Base-by-base conservation (phyloP, 2,797 vertebrate genomes). In the Xenentodon cancila region DNA sequence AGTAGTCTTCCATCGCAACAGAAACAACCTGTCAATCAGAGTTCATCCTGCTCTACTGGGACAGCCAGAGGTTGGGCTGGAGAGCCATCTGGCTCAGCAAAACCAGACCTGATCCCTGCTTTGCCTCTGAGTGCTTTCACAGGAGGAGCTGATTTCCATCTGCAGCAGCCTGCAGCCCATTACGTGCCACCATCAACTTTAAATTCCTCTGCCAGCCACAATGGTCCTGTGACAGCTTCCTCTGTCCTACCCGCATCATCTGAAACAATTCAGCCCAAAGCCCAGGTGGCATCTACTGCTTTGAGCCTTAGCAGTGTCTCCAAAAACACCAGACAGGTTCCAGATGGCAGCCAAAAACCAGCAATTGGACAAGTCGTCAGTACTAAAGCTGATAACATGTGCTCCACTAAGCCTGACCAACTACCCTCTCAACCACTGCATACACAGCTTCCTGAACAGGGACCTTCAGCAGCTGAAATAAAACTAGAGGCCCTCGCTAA, bases 401-500 rank as follows among this genome's bases (percentile, higher is more conserved):
- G 70, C 62, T 8, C 89, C 1, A 53, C 84, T 3, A 81, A 90
- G 77, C 61, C 64, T 13, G 89, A 92, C 84, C 94, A 91, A 46
- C 81, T 94, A 52, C 90, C 94, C 63, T 93, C 94, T 80, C 95
- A 96, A 85, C 81, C 93, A 22, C 86, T 94, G 34, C 61, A 78
- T 54, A 76, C 85, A 0, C 93, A 91, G 55, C 22, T 61, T 1
- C 68, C 85, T 0, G 95, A 97, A 48, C 94, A 91, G 44, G 93
- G 94, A 32, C 93, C 93, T 0, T 95, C 95, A 0, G 84, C 86
- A 0, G 96, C 95, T 0, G 96, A 98, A 86, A 85, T 96, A 79
- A 97, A 98, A 79, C 80, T 98, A 88, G 96, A 98, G 92, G 97
- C 95, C 3, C 92, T 98, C 71, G 96, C 97, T 15, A 93, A 97